Evolutionary conservation across 2,797 vertebrate species (phyloP).

Genomic region (Squalus acanthias): DNA sequence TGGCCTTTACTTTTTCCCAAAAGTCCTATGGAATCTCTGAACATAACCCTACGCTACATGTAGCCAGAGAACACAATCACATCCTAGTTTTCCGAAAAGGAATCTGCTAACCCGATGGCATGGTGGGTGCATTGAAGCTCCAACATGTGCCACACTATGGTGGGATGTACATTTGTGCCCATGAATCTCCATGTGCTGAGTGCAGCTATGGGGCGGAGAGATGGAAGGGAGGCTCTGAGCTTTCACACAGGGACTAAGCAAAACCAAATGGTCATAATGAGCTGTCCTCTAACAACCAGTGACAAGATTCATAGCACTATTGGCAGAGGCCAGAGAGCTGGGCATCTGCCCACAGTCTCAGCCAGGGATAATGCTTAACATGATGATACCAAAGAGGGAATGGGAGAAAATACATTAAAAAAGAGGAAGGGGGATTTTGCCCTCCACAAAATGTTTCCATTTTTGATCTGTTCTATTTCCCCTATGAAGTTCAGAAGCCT

Average conservation of each 20-base stretch:
- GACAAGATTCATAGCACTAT: not conserved
- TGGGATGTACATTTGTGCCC: not conserved
- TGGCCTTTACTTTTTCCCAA: not conserved
- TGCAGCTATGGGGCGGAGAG: too few relatives aligned
- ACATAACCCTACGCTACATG: not conserved
- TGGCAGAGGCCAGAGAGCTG: not conserved
- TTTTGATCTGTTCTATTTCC: not conserved
- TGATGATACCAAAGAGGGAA: not conserved
- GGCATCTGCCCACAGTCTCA: not conserved
- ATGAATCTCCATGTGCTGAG: not conserved
- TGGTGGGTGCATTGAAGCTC: not conserved
- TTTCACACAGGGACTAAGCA: not conserved
- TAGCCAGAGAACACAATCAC: not conserved
- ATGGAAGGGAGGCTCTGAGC: not conserved
- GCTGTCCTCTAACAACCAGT: not conserved
- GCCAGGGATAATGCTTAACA: not conserved
- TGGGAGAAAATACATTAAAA: not conserved
- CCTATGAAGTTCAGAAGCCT: not conserved
- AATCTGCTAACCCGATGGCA: slow-evolving; percentile 1
- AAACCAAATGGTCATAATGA: not conserved
- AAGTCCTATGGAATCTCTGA: not conserved
- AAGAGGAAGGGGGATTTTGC: too few relatives aligned
- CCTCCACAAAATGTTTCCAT: not conserved
- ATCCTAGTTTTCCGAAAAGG: not conserved
- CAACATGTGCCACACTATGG: not conserved